phyloP scores from a whole-genome alignment of 2,113 vertebrate genomes.

The Nyctereutes procyonoides region DNA sequence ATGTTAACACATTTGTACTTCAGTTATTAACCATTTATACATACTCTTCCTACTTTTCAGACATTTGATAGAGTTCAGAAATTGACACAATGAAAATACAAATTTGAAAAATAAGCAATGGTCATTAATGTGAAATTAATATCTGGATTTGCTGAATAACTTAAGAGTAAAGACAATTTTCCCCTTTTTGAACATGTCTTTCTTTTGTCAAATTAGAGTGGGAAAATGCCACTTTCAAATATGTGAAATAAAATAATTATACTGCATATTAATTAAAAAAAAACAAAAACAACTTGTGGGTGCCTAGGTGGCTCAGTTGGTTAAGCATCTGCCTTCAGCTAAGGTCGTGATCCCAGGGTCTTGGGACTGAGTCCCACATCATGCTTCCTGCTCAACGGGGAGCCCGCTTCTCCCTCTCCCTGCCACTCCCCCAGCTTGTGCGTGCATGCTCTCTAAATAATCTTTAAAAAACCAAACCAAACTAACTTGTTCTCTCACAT shows the following conservation, averaged over 20 bases:
- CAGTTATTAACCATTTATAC: background rate
- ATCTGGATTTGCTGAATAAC: background rate
- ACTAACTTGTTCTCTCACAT: slow-evolving; percentile 23
- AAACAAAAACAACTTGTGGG: background rate
- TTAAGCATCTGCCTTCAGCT: too few species aligned
- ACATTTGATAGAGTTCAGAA: background rate
- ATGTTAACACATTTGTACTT: background rate
- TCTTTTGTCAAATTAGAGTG: background rate
- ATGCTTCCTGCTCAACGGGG: too few species aligned
- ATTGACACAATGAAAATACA: slow-evolving; percentile 28
- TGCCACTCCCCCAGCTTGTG: too few species aligned
- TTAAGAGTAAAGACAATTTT: background rate
- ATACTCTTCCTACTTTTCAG: background rate
- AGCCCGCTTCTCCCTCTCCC: too few species aligned
- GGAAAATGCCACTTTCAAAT: background rate
- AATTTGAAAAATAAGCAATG: background rate
- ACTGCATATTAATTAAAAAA: slow-evolving; percentile 14
- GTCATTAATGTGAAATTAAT: background rate
- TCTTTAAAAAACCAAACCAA: too few species aligned
- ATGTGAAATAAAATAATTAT: slow-evolving; percentile 28
- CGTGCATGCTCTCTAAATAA: too few species aligned
- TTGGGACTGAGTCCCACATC: too few species aligned
- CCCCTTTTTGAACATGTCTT: background rate
- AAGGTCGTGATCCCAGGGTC: too few species aligned
- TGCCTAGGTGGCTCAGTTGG: too few species aligned